A percentile compares a stretch with the other conserved stretches of the same genome.
Evolutionary conservation across 2,888 invertebrate species (phyloP).

Genomic region (Drosophila kanekoi): DNA sequence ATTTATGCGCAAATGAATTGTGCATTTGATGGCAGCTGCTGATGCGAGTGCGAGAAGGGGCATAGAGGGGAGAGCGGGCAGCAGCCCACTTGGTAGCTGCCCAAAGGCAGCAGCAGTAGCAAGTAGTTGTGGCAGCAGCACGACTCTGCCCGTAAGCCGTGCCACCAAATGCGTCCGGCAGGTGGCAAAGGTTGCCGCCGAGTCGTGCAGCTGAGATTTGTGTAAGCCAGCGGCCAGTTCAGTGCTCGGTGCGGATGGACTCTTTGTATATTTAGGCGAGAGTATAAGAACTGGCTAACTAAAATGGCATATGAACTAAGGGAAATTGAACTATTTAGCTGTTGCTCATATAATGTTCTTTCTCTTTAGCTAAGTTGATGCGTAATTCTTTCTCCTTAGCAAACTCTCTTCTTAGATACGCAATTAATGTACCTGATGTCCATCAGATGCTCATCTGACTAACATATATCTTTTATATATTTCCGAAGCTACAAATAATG

Average conservation of each 20-base stretch:
- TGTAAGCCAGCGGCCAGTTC: not conserved
- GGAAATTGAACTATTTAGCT: too few species aligned
- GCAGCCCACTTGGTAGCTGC: conserved; percentile 21
- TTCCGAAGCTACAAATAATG: too few species aligned
- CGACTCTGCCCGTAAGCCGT: not conserved
- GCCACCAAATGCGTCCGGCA: conserved; percentile 4
- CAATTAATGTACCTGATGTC: too few species aligned
- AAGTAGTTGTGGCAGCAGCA: not conserved
- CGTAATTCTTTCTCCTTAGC: too few species aligned
- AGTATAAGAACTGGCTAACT: too few species aligned
- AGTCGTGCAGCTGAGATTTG: not conserved
- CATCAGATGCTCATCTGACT: too few species aligned
- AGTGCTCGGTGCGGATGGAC: not conserved
- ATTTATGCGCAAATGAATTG: conserved; percentile 78
- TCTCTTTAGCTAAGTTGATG: too few species aligned
- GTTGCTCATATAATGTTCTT: too few species aligned
- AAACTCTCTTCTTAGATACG: too few species aligned
- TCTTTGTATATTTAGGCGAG: too few species aligned
- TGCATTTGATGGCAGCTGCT: conserved; percentile 74
- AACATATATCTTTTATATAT: too few species aligned
- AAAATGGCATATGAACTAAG: too few species aligned
- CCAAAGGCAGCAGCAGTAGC: conserved; percentile 3
- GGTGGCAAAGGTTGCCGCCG: conserved; percentile 5
- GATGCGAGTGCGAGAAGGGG: conserved; percentile 14
- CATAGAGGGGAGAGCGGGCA: not conserved